Conservation (phyloP, 2,797 vertebrate species). For the Kryptolebias ocellatus region DNA sequence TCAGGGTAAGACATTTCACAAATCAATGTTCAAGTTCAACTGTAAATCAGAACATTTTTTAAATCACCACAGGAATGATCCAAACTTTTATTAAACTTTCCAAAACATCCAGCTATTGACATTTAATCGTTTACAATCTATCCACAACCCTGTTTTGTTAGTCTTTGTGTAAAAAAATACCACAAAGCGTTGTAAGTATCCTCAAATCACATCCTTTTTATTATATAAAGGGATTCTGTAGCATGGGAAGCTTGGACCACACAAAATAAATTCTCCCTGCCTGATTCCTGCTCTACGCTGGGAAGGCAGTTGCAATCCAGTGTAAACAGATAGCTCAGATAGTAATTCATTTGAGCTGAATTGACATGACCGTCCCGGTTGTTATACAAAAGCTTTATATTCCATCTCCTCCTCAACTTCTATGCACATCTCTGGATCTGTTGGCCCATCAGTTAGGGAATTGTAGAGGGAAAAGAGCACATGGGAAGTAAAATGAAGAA, state of each 20-base stretch:
- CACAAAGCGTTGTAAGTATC: constrained; percentile 3
- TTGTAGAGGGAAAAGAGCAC: constrained; percentile 10
- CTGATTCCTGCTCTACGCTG: constrained; percentile 51
- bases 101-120: constrained; percentile 30
- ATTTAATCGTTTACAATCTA: constrained; percentile 15
- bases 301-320: constrained; percentile 58
- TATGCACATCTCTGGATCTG: constrained; percentile 34
- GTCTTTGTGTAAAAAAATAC: constrained; percentile 10
- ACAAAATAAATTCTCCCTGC: constrained; percentile 39
- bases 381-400: constrained; percentile 36
- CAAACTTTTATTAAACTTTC: constrained; percentile 29
- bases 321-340: constrained; percentile 72
- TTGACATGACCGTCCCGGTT: constrained; percentile 48
- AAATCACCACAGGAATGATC: constrained; percentile 17
- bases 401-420: constrained; percentile 31
- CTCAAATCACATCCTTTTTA: constrained; percentile 28
- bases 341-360: constrained; percentile 67
- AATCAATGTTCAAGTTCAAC: constrained; percentile 8
- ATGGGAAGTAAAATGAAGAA: constrained; percentile 28
- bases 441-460: constrained; percentile 17
- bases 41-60: constrained; percentile 27
- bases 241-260: constrained; percentile 41
- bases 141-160: constrained; percentile 29
- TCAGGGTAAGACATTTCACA: constrained; percentile 5
- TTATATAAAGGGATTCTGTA: constrained; percentile 27